These are phyloP conservation scores for Athene cunicularia DNA, from an alignment of 2,113 vertebrate species.

Conservation along the genomic window DNA sequence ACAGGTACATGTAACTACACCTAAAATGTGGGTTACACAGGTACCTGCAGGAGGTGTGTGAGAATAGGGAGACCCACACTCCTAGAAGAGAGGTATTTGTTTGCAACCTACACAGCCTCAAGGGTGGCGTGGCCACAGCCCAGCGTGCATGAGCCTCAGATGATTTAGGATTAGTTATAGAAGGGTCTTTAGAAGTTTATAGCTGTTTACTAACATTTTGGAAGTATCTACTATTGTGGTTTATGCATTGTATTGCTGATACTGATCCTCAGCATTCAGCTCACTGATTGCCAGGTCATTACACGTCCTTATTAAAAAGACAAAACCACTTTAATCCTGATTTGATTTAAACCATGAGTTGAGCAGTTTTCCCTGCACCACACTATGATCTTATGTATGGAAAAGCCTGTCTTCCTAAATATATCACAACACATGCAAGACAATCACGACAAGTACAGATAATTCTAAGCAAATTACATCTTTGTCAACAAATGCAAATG, in stretches of 20 bases:
- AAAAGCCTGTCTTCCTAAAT: neutral
- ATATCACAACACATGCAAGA: neutral
- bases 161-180: neutral
- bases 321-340: neutral
- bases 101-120: neutral
- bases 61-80: rapidly evolving
- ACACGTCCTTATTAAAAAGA: neutral
- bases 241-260: neutral
- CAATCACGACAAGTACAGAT: neutral
- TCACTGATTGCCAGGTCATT: neutral
- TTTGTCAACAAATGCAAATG: neutral
- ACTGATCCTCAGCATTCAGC: neutral
- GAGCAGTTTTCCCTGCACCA: neutral
- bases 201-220: neutral
- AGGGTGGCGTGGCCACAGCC: neutral
- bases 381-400: neutral
- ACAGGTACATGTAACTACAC: rapidly evolving
- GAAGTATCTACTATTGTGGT: neutral
- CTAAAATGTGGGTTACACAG: neutral
- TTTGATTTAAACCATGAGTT: neutral
- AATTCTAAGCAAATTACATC: neutral
- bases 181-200: neutral
- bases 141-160: rapidly evolving
- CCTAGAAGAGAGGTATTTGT: neutral
- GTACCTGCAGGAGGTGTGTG: neutral